Conservation (phyloP, 2,888 invertebrate genomes). For the Prenolepis imparis region DNA sequence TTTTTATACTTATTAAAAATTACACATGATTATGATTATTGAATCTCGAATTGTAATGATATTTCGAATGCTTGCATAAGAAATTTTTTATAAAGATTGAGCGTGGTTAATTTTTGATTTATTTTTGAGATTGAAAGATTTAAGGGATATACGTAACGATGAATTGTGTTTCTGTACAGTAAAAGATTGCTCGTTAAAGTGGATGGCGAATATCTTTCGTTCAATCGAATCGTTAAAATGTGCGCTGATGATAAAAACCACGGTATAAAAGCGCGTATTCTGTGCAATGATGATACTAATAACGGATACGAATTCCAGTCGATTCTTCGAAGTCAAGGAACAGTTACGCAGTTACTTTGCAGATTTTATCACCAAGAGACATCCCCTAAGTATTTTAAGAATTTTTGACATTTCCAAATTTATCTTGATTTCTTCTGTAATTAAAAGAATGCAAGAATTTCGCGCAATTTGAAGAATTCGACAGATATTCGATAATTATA, state of each 20-base stretch:
- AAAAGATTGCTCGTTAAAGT: constrained; percentile 34
- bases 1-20: constrained; percentile 1
- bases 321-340: constrained; percentile 28
- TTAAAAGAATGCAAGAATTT: not conserved
- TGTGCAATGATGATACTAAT: constrained; percentile 48
- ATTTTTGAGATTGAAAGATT: constrained; percentile 1
- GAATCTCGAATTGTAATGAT: not conserved
- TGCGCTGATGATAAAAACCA: constrained; percentile 46
- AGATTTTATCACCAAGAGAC: constrained; percentile 28
- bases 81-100: not conserved
- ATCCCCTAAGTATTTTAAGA: constrained; percentile 18
- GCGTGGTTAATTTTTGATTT: constrained; percentile 21
- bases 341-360: not conserved
- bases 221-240: constrained; percentile 54
- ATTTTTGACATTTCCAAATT: not conserved
- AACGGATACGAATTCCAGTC: constrained; percentile 67
- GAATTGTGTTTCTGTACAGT: not conserved
- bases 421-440: not conserved
- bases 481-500: not conserved
- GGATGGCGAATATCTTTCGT: constrained; percentile 43
- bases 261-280: constrained; percentile 49
- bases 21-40: not conserved
- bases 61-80: not conserved
- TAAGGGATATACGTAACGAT: constrained; percentile 20
- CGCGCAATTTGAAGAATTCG: not conserved